A percentile compares a stretch with the other conserved stretches of the same genome.
These are phyloP conservation scores for Oscheius sp. DNA, from an alignment of 2,888 invertebrate species.

Conservation along the genomic window DNA sequence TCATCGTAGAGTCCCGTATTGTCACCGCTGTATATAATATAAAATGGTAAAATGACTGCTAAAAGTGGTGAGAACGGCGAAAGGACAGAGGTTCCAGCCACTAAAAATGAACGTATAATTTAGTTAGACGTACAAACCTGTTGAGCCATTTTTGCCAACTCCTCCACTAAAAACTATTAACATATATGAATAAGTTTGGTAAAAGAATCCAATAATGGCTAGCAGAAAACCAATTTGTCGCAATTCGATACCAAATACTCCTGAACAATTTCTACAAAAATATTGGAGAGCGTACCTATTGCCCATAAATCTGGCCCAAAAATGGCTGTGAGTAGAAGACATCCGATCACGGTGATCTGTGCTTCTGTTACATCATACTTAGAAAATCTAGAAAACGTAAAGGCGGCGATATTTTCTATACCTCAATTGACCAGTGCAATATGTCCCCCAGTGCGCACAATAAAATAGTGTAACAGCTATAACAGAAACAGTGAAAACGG, in stretches of 20 bases:
- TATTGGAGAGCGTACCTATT: conserved; percentile 80
- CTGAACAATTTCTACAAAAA: conserved; percentile 81
- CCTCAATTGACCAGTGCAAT: conserved; percentile 79
- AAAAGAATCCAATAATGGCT: conserved; percentile 57
- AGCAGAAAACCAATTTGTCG: conserved; percentile 68
- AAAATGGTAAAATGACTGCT: conserved; percentile 88
- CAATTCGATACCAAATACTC: conserved; percentile 47
- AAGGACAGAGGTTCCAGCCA: conserved; percentile 80
- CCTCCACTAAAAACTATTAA: conserved; percentile 81
- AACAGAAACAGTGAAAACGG: conserved; percentile 95
- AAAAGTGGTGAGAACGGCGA: conserved; percentile 94
- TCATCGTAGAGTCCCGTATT: conserved; percentile 78
- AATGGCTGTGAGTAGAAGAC: conserved; percentile 87
- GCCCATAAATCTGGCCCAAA: conserved; percentile 90
- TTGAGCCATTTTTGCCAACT: conserved; percentile 97
- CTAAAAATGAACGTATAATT: neutral
- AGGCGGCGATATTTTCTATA: neutral
- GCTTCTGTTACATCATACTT: conserved; percentile 92
- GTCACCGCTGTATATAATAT: conserved; percentile 87
- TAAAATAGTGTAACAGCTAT: conserved; percentile 95
- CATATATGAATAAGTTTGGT: conserved; percentile 70
- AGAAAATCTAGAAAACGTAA: conserved; percentile 74
- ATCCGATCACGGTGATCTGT: conserved; percentile 89
- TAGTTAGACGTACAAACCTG: conserved; percentile 79
- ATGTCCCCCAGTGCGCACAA: conserved; percentile 90